Evolutionary conservation across 1,140 invertebrate genomes (phyloP), one percentile per base, ranked within the genome.

Genomic region (Drosophila mayri): DNA sequence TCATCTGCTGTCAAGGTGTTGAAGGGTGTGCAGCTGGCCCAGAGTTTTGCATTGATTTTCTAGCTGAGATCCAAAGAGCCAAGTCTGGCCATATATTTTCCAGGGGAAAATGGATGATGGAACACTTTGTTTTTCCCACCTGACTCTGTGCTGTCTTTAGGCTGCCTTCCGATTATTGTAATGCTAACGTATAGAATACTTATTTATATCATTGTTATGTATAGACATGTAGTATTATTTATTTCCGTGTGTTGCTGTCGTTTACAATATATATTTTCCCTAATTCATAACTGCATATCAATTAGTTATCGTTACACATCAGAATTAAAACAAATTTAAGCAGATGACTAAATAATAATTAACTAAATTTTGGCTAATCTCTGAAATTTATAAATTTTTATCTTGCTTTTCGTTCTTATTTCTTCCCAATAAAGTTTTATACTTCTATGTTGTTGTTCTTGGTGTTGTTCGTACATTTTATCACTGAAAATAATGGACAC

Each of bases 391-490:
- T n/a, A n/a, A n/a, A n/a, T n/a, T 14, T 25, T 46, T 60, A 20
- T 59, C n/a, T 63, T 60, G 70, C 22, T 3, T 59, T 61, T 54
- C 59, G 32, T 60, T 12, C 70, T 76, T 72, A 22, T 81, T 65
- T 43, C 54, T 6, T 20, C 25, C 44, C 47, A 44, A 86, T 86
- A 82, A 86, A 79, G 30, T 79, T 86, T 87, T 80, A 88, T 84
- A 81, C 88, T 71, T 90, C 85, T 73, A 63, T 90, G 85, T 90
- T 90, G 85, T 90, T 90, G 84, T 85, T 90, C 43, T 41, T 88
- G 78, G 81, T 90, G 86, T 90, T 81, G 85, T 90, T 63, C 83
- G 79, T 81, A 88, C 79, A 74, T 38, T 65, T 66, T 52, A 62
- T 37, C 49, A 60, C 62, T 64, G 62, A 55, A 79, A 61, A 72